Base-by-base conservation (phyloP, 2,797 vertebrate genomes). In the Spinus olivaceus region DNA sequence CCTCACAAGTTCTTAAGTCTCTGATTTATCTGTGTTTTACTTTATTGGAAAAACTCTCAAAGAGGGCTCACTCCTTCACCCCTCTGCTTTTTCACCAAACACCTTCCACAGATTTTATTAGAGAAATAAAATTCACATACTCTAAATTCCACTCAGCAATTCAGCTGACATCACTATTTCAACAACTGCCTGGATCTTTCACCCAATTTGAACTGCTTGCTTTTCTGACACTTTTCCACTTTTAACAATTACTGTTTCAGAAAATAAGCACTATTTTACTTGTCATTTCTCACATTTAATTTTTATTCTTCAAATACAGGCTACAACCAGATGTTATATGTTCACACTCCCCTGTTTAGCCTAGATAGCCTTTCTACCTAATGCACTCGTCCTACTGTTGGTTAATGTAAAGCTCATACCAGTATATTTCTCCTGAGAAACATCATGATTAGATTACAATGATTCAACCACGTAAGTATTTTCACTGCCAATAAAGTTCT, bases 391-490 rank as follows among this genome's bases (percentile, higher is more conserved):
- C 27, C 23, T 73, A 6, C 3, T 35, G 10, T 8, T 57, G 53
- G 23, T 19, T 71, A 74, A 86, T 7, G 20, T n/a, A 73, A 30
- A 86, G 10, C 9, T 70, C 53, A 53, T 28, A 78, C 6, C 28
- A 41, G 14, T 22, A 67, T 20, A 57, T 35, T 64, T 86, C 22
- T 28, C 22, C 53, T 6, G 22, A 19, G 27, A 86, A 82, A 73
- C 21, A 77, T 2, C 2, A 2, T 9, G 0, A 63, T 42, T 65
- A 54, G 8, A 42, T 79, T 61, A 57, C 9, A 60, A 27, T 0
- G 1, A 57, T 60, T 51, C 47, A 81, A 70, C 12, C n/a, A 73
- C 4, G 2, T 9, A 42, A 66, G 27, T 87, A 10, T 37, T 71
- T 86, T 79, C 70, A 46, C 15, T 3, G 2, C 27, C 56, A 63